Conservation (phyloP, 1,140 invertebrate genomes). For the Aculops lycopersici region DNA sequence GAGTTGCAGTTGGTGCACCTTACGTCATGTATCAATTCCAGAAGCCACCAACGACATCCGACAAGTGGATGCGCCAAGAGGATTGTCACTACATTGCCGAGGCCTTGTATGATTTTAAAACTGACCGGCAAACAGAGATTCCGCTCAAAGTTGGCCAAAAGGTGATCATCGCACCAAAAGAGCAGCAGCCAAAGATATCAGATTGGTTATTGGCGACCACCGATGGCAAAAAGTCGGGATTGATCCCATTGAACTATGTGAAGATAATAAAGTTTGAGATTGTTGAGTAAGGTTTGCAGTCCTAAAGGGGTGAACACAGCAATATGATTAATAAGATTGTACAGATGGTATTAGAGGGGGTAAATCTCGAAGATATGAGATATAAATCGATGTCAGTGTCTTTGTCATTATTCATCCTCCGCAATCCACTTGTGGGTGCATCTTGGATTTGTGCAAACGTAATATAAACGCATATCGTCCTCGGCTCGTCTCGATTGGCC, state of each 20-base stretch:
- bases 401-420: too few relatives aligned
- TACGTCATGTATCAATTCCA: slow-evolving; percentile 39
- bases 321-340: too few relatives aligned
- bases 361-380: too few relatives aligned
- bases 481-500: slow-evolving; percentile 75
- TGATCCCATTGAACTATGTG: slow-evolving; percentile 48
- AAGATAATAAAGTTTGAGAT: slow-evolving; percentile 14
- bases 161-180: slow-evolving; percentile 43
- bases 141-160: slow-evolving; percentile 37
- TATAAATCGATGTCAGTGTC: too few relatives aligned
- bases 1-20: slow-evolving; percentile 50
- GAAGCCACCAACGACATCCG: slow-evolving; percentile 9
- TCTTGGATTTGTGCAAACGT: slow-evolving; percentile 72
- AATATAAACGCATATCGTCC: slow-evolving; percentile 97
- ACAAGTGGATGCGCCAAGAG: slow-evolving; percentile 25
- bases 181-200: slow-evolving; percentile 5
- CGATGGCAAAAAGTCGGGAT: slow-evolving; percentile 30
- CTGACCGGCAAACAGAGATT: slow-evolving; percentile 34
- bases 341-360: too few relatives aligned
- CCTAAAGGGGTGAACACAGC: too few relatives aligned
- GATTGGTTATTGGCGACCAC: slow-evolving; percentile 21
- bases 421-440: slow-evolving; percentile 70
- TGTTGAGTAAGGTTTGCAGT: too few relatives aligned
- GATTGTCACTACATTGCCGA: slow-evolving; percentile 33
- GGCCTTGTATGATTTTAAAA: slow-evolving; percentile 38